Evolutionary conservation across 2,113 vertebrate genomes (phyloP), one percentile per base, ranked within the genome.

Genomic region (Monopterus albus): DNA sequence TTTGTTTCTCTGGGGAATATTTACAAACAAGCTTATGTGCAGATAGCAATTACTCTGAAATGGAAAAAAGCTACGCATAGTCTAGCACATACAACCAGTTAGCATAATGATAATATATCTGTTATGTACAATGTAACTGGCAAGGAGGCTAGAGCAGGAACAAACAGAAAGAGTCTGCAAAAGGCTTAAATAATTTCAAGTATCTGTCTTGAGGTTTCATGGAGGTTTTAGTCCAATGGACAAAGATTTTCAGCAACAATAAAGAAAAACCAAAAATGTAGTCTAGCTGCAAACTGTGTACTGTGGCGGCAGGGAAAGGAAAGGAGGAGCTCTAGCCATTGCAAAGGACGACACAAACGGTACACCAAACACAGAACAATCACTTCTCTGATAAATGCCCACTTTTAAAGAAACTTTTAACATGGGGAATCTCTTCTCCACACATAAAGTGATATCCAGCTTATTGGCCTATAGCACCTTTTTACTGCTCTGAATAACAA

Each of bases 1-100:
- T 84, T 83, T 82, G 69, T 75, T 87, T 91, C 89, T 90, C 78
- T 86, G 81, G 82, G 49, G 83, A 86, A 62, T 91, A 91, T 91
- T 93, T 92, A 92, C 92, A 92, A 77, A 82, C 76, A 80, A 63
- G 67, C 56, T 72, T 90, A 89, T 91, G 76, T 91, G 90, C 88
- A 92, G 68, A 85, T 59, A 78, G 67, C 79, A 64, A 76, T 36
- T 78, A 83, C 83, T 84, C 69, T 67, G 45, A 85, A 80, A 82
- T 82, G 69, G 39, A 72, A 62, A 85, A 80, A 85, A 87, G 73
- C 65, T 82, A 89, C 84, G 86, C 78, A 51, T 78, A 78, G 66
- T 62, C 82, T 80, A 89, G 82, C 81, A 85, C 84, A 65, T 77
- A 84, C 81, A 82, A 88, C 78, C 83, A 90, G 85, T 88, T 81